These are phyloP conservation scores for Strigamia crassipes DNA, from an alignment of 2,888 invertebrate species.

Conservation along the genomic window DNA sequence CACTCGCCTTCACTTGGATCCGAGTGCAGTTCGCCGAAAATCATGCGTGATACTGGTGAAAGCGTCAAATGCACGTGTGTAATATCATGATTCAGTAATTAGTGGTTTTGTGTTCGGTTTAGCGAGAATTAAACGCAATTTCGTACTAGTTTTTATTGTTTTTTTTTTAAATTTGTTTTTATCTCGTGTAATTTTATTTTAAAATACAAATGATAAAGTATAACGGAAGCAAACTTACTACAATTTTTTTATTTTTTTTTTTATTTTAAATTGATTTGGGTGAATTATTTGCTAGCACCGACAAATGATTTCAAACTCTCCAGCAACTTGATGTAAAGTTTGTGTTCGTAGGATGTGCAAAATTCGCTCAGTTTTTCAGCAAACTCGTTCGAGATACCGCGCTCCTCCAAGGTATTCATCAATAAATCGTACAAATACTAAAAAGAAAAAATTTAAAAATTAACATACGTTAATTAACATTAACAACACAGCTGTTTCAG, in stretches of 20 bases:
- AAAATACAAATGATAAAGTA: neutral
- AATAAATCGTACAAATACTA: slow-evolving; percentile 92
- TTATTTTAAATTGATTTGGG: neutral
- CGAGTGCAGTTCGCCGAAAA: neutral
- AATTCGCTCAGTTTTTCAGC: slow-evolving; percentile 83
- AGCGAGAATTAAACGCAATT: too few relatives aligned
- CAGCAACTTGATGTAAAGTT: slow-evolving; percentile 84
- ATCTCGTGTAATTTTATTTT: neutral
- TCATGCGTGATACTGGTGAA: neutral
- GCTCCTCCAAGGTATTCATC: slow-evolving; percentile 94
- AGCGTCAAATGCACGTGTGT: neutral
- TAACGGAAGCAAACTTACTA: neutral
- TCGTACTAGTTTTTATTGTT: too few relatives aligned
- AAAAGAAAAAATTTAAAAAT: slow-evolving; percentile 51
- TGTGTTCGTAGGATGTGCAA: slow-evolving; percentile 91
- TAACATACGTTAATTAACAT: too few relatives aligned
- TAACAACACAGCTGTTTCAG: too few relatives aligned
- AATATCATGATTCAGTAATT: neutral
- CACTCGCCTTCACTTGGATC: neutral
- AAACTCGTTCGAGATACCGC: slow-evolving; percentile 92
- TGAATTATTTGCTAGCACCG: slow-evolving; percentile 46
- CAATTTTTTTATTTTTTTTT: too few relatives aligned
- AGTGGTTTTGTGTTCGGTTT: too few relatives aligned
- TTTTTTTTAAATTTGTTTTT: too few relatives aligned
- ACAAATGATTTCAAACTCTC: slow-evolving; percentile 86